Conservation (phyloP, 2,113 vertebrate genomes). For the Equus quagga region DNA sequence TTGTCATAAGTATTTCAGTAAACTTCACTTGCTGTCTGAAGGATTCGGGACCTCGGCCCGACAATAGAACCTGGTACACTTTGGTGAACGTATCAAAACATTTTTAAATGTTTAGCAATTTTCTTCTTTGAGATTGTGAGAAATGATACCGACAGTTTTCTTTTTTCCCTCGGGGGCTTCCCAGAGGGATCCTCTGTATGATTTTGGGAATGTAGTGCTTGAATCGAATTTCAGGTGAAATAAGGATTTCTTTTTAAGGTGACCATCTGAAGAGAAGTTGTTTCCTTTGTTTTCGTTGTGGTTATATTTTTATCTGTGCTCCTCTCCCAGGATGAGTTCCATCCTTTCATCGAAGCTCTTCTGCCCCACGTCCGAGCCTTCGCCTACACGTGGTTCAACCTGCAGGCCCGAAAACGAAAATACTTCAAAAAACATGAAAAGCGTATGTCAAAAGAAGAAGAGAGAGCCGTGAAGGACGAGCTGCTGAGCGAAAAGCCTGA, state of each 20-base stretch:
- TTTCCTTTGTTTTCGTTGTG: constrained; percentile 65
- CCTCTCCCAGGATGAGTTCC: constrained; percentile 96
- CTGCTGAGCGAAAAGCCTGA: constrained; percentile 98
- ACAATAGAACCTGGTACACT: not conserved
- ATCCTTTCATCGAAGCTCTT: constrained; percentile 99
- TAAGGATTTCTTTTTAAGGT: not conserved
- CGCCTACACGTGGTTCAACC: constrained; percentile 99
- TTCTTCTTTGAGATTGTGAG: constrained; percentile 1
- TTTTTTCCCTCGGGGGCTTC: not conserved
- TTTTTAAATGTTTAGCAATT: not conserved
- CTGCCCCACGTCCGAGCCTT: constrained; percentile 99
- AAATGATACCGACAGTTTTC: not conserved
- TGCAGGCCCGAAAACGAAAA: constrained; percentile 99
- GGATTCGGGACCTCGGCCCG: constrained; percentile 17
- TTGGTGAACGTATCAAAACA: not conserved
- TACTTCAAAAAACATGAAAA: constrained; percentile 99
- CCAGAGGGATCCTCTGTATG: not conserved
- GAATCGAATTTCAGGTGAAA: constrained; percentile 39
- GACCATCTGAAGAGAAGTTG: not conserved
- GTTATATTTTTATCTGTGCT: constrained; percentile 69
- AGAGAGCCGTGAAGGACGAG: constrained; percentile 99
- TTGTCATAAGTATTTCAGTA: constrained; percentile 7
- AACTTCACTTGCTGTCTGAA: not conserved
- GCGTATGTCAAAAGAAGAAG: constrained; percentile 99
- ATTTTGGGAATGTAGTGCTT: not conserved